Evolutionary conservation across 2,113 vertebrate genomes (phyloP).

Genomic region (Labeo catla): DNA sequence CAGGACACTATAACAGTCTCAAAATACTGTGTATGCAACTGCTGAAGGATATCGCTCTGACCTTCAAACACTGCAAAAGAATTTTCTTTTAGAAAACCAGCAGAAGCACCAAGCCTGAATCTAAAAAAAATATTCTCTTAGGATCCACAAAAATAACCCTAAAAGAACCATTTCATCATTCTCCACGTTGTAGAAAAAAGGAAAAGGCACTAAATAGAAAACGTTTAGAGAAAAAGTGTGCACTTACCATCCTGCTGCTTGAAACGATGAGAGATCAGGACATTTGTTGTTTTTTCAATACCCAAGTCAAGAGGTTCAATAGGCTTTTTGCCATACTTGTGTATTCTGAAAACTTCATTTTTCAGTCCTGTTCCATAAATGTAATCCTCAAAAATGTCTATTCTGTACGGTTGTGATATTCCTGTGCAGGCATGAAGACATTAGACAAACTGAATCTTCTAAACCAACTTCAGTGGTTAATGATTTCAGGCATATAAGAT

Average conservation of each 20-base stretch:
- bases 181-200: background rate
- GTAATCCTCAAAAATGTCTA: conserved; percentile 95
- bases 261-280: conserved; percentile 90
- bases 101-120: background rate
- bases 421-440: conserved; percentile 72
- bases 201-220: background rate
- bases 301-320: conserved; percentile 85
- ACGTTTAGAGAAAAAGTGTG: background rate
- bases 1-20: background rate
- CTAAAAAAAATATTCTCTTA: background rate
- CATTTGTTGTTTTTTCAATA: conserved; percentile 89
- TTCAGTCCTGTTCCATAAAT: conserved; percentile 95
- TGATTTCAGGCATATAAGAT: background rate
- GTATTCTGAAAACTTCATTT: conserved; percentile 89
- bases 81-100: background rate
- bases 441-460: background rate
- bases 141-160: conserved; percentile 3
- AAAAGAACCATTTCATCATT: background rate
- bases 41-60: background rate
- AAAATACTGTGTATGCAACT: background rate
- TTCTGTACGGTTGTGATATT: conserved; percentile 91
- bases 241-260: conserved; percentile 91
- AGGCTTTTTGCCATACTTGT: conserved; percentile 87
- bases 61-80: background rate
- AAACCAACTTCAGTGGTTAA: background rate